Percentiles rank a stretch among this genome's conserved stretches.
phyloP scores from a whole-genome alignment of 2,113 vertebrate species.

The Canis aureus region DNA sequence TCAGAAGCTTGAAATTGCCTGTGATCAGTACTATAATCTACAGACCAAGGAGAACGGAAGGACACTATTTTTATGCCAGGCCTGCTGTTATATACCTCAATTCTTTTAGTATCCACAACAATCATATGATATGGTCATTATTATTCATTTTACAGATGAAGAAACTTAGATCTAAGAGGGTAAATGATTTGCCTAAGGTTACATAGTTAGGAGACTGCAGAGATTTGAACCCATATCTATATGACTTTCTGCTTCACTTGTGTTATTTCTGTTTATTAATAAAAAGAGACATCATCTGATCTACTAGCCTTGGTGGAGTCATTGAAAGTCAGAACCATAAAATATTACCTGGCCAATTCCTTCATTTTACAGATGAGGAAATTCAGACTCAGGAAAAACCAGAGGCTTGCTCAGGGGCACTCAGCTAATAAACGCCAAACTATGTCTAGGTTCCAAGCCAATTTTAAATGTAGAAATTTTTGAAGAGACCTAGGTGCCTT shows the following conservation, averaged over 20 bases:
- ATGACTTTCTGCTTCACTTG: constrained; percentile 3
- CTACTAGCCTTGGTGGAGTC: not conserved
- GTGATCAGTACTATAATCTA: not conserved
- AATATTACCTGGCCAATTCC: not conserved
- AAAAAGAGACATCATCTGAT: not conserved
- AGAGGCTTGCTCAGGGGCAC: constrained; percentile 39
- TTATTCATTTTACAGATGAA: constrained; percentile 24
- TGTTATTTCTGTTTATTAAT: constrained; percentile 33
- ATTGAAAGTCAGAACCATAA: constrained; percentile 24
- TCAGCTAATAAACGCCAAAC: constrained; percentile 37
- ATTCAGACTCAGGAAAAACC: constrained; percentile 1
- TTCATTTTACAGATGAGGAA: constrained; percentile 43
- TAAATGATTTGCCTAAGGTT: constrained; percentile 23
- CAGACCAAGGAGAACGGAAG: constrained; percentile 28
- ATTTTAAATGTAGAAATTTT: constrained; percentile 55
- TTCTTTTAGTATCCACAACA: not conserved
- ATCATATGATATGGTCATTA: not conserved
- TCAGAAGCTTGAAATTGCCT: not conserved
- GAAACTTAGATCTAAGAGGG: not conserved
- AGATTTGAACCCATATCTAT: constrained; percentile 3
- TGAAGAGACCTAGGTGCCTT: not conserved
- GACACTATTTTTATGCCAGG: not conserved
- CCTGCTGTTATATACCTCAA: not conserved
- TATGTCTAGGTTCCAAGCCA: constrained; percentile 45
- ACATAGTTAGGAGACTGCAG: not conserved